Evolutionary conservation across 2,797 vertebrate species (phyloP), one percentile per base, ranked within the genome.

Genomic region (Oophaga sylvatica): DNA sequence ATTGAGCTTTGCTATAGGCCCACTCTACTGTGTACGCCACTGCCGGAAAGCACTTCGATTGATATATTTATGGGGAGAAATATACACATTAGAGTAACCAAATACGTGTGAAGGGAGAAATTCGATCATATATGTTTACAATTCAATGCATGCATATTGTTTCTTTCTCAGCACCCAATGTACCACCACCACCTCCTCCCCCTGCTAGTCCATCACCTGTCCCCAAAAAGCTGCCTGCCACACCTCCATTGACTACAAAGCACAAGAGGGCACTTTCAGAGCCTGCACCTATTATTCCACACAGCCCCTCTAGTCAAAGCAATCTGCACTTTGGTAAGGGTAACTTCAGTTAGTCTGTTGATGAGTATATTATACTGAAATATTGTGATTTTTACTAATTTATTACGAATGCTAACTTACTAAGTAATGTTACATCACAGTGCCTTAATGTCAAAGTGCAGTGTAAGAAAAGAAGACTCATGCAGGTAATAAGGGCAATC

Each of bases 221-320:
- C 13, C 75, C 56, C 73, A 89, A 86, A 82, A 89, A 89, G 62
- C 57, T 83, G 57, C 89, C 89, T 59, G 93, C 88, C 20, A 85
- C 90, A 88, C 87, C 82, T 67, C 91, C 94, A 29, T 91, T 94
- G 16, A 90, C 91, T 56, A 92, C 92, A 83, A 94, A 95, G 45
- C 95, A 96, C 93, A 96, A 96, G 92, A 93, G 94, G 76, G 95
- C 94, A 68, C 94, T 94, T 79, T 97, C 95, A 0, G 96, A 97
- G 90, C 96, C 95, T 26, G 89, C 76, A 0, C 92, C 93, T 16
- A 91, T 91, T 53, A 91, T 92, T 29, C 93, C 86, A 0, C 90
- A 90, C 86, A 92, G 93, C 81, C 93, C 93, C 0, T 92, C 90
- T 73, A 90, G 89, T 48, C 84, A 83, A 8, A 86, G 89, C 85